Base-by-base conservation (phyloP, 2,797 vertebrate species). In the Sparidentex hasta region DNA sequence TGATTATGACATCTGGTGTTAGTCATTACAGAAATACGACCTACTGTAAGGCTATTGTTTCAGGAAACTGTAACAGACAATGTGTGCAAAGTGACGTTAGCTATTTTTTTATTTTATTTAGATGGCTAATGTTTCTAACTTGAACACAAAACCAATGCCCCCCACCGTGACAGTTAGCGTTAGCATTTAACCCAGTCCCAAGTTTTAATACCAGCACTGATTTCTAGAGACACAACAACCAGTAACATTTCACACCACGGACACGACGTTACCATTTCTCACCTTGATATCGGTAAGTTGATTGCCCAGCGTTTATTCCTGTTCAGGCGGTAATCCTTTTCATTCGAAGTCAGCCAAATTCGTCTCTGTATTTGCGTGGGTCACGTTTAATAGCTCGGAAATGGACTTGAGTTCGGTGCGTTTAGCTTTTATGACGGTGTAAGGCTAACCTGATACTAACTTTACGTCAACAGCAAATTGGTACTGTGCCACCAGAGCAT, bases 211-310 rank as follows among this genome's bases (percentile, higher is more conserved):
- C 1, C 0, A 68, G 18, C n/a, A 27, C 5, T 71, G 0, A 29
- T n/a, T 47, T 46, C 4, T 44, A 4, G 55, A 25, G 11, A 47
- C 2, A 50, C 7, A 41, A 50, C 7, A 5, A 6, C 21, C 9
- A 6, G 4, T 14, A 9, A 20, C 2, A 51, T 23, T 25, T 51
- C 13, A 46, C 33, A 57, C 8, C 54, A 16, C 38, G 7, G 38
- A 38, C 38, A 38, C 38, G 21, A 5, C 2, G 5, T 43, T 2
- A 57, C 13, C 11, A 11, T 18, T 1, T 67, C 84, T 86, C 63
- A 93, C 90, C 89, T 84, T 62, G 48, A 29, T 62, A 16, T 17
- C 50, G 23, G 63, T 71, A 21, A 44, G 51, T 62, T 33, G 54
- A 56, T 33, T 33, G 51, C 6, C 82, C 84, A 77, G 68, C 55